Evolutionary conservation across 1,140 invertebrate genomes (phyloP).

Genomic region (Capitella teleta): DNA sequence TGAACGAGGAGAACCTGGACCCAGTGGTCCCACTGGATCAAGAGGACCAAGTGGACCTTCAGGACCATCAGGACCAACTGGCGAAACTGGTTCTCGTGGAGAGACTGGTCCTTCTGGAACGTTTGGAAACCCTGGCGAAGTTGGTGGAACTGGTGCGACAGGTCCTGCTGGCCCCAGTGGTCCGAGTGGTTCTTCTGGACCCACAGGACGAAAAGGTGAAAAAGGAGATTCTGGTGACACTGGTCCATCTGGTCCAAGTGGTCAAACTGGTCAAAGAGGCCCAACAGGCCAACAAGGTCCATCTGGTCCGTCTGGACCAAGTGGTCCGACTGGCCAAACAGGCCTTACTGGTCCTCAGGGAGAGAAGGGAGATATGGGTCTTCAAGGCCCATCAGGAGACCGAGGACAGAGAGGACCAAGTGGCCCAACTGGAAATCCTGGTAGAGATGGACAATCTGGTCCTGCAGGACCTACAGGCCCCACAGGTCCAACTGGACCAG

Average conservation of each 20-base stretch:
- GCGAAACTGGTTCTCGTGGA: no score
- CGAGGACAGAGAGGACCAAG: conserved; percentile 17
- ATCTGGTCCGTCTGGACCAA: conserved; percentile 12
- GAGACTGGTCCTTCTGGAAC: no score
- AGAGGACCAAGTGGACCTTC: no score
- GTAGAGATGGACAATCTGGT: conserved; percentile 26
- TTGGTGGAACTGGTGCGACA: no score
- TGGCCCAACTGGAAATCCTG: conserved; percentile 25
- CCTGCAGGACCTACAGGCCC: conserved; percentile 25
- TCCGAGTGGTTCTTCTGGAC: no score
- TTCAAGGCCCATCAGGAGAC: conserved; percentile 4
- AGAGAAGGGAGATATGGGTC: conserved; percentile 28
- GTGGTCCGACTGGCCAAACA: conserved; percentile 14
- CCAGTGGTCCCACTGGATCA: no score
- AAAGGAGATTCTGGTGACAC: no score
- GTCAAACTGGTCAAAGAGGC: conserved; percentile 12
- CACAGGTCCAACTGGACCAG: conserved; percentile 19
- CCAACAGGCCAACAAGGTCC: conserved; percentile 12
- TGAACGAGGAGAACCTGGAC: no score
- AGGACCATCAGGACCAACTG: no score
- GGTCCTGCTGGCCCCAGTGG: no score
- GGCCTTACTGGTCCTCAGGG: conserved; percentile 19
- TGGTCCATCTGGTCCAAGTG: conserved; percentile 9
- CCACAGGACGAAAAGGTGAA: no score
- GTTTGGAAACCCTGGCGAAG: no score